Evolutionary conservation across 2,888 invertebrate species (phyloP).

Genomic region (Ormyrus pomaceus): DNA sequence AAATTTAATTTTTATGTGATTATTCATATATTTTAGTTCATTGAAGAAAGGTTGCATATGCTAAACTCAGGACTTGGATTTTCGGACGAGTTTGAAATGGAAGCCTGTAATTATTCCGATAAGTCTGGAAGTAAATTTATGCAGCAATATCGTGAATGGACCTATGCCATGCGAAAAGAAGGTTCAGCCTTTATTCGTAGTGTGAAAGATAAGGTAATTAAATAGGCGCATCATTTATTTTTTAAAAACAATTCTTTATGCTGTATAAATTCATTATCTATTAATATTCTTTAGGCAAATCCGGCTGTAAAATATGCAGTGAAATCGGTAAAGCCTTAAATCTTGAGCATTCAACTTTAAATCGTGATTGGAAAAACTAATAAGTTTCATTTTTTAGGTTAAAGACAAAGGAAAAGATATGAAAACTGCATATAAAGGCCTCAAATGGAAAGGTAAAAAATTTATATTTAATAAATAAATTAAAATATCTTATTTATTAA

Average conservation of each 20-base stretch:
- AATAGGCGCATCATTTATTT: too few relatives aligned
- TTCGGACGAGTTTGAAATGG: constrained; percentile 96
- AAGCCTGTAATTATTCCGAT: constrained; percentile 85
- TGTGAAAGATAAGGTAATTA: constrained; percentile 89
- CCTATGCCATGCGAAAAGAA: constrained; percentile 86
- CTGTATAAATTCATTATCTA: not conserved
- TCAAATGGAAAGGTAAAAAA: constrained; percentile 79
- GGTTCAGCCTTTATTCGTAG: constrained; percentile 90
- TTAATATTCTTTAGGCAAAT: constrained; percentile 86
- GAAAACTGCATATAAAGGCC: constrained; percentile 86
- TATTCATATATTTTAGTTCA: constrained; percentile 81
- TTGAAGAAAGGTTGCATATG: constrained; percentile 94
- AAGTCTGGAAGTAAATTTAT: constrained; percentile 81
- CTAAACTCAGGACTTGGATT: constrained; percentile 95
- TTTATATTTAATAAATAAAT: not conserved
- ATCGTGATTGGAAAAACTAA: not conserved
- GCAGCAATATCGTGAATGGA: constrained; percentile 89
- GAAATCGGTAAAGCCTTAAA: constrained; percentile 87
- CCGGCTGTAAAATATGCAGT: constrained; percentile 95
- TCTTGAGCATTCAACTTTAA: constrained; percentile 2
- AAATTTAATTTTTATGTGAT: not conserved
- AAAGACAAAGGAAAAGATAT: constrained; percentile 86
- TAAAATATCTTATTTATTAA: constrained; percentile 9
- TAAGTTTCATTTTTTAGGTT: constrained; percentile 76
- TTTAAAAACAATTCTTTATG: too few relatives aligned